phyloP scores from a whole-genome alignment of 2,888 invertebrate species.

The Drosophila meridiana region DNA sequence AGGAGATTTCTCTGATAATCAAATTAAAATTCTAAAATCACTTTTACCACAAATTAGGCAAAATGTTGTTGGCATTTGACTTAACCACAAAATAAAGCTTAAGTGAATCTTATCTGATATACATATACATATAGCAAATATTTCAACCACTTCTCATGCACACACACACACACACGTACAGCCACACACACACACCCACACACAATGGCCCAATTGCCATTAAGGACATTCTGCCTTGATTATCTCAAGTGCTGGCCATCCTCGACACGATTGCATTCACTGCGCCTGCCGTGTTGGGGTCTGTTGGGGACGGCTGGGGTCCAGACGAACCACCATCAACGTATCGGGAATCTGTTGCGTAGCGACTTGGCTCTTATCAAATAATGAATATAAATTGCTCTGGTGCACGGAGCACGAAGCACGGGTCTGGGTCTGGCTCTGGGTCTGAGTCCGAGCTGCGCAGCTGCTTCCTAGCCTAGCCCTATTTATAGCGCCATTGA shows the following conservation, averaged over 20 bases:
- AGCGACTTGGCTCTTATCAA: conserved; percentile 15
- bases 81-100: not conserved
- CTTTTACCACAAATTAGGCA: not conserved
- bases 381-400: conserved; percentile 66
- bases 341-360: conserved; percentile 3
- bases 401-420: not conserved
- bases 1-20: not conserved
- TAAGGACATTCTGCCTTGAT: conserved; percentile 19
- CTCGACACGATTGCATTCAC: conserved; percentile 17
- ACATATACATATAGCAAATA: too few species aligned
- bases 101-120: not conserved
- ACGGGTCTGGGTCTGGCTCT: too few species aligned
- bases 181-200: not conserved
- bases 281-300: not conserved
- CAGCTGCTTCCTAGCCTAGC: conserved; percentile 1
- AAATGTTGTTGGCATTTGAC: not conserved
- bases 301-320: not conserved
- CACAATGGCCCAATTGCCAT: not conserved
- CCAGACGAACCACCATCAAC: not conserved
- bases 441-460: not conserved
- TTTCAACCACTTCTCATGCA: not conserved
- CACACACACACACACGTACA: not conserved
- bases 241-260: conserved; percentile 14
- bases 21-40: not conserved
- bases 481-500: conserved; percentile 46